phyloP scores from a whole-genome alignment of 1,140 invertebrate species.

The Orchesella cincta region DNA sequence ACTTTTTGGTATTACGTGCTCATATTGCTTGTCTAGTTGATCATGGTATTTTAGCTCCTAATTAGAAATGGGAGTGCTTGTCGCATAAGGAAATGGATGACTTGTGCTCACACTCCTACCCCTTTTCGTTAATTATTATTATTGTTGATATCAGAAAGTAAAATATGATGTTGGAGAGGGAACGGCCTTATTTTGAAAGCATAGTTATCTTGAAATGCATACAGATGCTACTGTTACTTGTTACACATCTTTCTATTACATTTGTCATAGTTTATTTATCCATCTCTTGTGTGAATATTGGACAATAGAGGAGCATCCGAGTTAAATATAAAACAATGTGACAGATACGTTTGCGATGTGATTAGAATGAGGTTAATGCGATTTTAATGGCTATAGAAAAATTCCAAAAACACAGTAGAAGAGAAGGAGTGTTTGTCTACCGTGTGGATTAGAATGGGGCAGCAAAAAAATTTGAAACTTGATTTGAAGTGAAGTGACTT shows the following conservation, averaged over 20 bases:
- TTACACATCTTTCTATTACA: too few relatives aligned
- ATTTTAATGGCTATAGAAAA: constrained; percentile 52
- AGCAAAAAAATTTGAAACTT: constrained; percentile 7
- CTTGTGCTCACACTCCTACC: not conserved
- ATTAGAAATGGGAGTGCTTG: constrained; percentile 15
- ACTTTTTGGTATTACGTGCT: too few relatives aligned
- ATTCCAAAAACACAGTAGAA: constrained; percentile 49
- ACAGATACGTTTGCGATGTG: constrained; percentile 27
- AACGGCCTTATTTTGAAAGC: too few relatives aligned
- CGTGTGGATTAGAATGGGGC: not conserved
- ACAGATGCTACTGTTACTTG: too few relatives aligned
- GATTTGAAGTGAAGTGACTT: constrained; percentile 22
- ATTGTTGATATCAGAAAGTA: too few relatives aligned
- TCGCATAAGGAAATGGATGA: constrained; percentile 3
- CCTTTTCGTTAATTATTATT: not conserved
- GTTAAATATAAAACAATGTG: constrained; percentile 51
- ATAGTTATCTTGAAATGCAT: too few relatives aligned
- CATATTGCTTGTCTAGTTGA: too few relatives aligned
- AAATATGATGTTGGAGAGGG: too few relatives aligned
- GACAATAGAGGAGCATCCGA: constrained; percentile 17
- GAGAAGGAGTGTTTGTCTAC: not conserved
- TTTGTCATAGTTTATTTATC: not conserved
- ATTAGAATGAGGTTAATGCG: constrained; percentile 52
- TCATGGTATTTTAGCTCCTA: not conserved
- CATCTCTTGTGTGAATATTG: not conserved